These are phyloP conservation scores for Odontamblyopus lacepedii DNA, from an alignment of 2,797 vertebrate species.

Conservation along the genomic window DNA sequence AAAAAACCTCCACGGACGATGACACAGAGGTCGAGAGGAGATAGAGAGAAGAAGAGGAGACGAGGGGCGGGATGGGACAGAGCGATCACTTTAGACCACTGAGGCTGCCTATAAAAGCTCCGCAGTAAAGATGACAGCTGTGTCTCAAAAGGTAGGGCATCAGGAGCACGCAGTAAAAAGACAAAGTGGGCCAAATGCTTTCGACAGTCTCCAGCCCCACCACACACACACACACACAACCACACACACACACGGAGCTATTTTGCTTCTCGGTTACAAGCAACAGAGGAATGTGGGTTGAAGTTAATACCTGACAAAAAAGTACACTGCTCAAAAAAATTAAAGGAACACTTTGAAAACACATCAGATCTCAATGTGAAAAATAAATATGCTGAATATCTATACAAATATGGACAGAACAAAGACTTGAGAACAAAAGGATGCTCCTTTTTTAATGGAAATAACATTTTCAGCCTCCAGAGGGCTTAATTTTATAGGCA, in stretches of 20 bases:
- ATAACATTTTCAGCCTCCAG: too few species aligned
- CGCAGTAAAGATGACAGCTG: conserved; percentile 85
- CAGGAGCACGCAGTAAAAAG: conserved; percentile 71
- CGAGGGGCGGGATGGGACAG: conserved; percentile 21
- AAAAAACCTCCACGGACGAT: conserved; percentile 42
- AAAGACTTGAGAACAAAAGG: too few species aligned
- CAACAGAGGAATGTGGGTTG: conserved; percentile 63
- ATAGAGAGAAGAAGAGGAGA: conserved; percentile 7
- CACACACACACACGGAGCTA: conserved; percentile 32
- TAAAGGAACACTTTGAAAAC: too few species aligned
- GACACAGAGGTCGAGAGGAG: background rate
- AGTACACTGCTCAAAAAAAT: too few species aligned
- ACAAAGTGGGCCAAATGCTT: conserved; percentile 77
- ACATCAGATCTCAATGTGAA: too few species aligned
- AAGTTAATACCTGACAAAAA: too few species aligned
- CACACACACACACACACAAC: conserved; percentile 36
- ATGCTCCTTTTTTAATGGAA: too few species aligned
- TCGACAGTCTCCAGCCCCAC: conserved; percentile 57
- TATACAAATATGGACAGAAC: too few species aligned
- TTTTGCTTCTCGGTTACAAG: conserved; percentile 73
- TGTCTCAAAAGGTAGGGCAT: conserved; percentile 75
- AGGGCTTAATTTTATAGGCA: too few species aligned
- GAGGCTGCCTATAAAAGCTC: conserved; percentile 78
- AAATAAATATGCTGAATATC: too few species aligned
- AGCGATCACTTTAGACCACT: conserved; percentile 79